Base-by-base conservation (phyloP, 2,797 vertebrate species). In the Tauraco hartlaubi region DNA sequence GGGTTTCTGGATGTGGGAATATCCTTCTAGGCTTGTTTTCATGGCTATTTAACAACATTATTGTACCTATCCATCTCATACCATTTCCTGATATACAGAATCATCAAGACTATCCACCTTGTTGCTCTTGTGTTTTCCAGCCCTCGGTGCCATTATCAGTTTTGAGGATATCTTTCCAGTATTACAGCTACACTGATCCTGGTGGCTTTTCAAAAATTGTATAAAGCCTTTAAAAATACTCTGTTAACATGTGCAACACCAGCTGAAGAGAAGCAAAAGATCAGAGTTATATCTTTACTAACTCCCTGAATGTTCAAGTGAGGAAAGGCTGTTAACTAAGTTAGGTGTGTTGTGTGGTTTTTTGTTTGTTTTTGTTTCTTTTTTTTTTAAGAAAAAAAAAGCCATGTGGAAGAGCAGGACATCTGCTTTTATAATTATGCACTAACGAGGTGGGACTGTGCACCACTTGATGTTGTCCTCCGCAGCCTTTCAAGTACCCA, bases 341-440 rank as follows among this genome's bases (percentile, higher is more conserved):
- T 55, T 61, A 77, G 83, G 87, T 69, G 11, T 41, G 39, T 13
- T 41, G 39, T 13, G 39, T 13, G 35, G n/a, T 41, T 41, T 41
- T 41, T 39, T 8, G 39, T 11, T 7, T 35, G 35, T 11, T 0
- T 39, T 41, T 41, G 14, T 41, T 39, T 39, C 9, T 11, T 11
- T 0, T 39, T 59, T 15, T 71, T 29, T 25, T 5, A 12, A 5
- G 5, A 14, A 21, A n/a, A 92, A 91, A 74, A 77, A 92, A 43
- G 31, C 35, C 43, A 14, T 15, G 14, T 82, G 10, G 63, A 95
- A 95, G 86, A 84, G 66, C 35, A 89, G 79, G 69, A 93, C 92
- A 91, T 93, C 90, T 97, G 94, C 94, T 97, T 96, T 97, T 91
- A 69, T 62, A 92, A 95, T 97, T 85, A 84, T 11, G 8, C 12